Percentiles rank a stretch among this genome's conserved stretches.
These are phyloP conservation scores for Elaphurus davidianus DNA, from an alignment of 2,113 vertebrate species.

Conservation along the genomic window DNA sequence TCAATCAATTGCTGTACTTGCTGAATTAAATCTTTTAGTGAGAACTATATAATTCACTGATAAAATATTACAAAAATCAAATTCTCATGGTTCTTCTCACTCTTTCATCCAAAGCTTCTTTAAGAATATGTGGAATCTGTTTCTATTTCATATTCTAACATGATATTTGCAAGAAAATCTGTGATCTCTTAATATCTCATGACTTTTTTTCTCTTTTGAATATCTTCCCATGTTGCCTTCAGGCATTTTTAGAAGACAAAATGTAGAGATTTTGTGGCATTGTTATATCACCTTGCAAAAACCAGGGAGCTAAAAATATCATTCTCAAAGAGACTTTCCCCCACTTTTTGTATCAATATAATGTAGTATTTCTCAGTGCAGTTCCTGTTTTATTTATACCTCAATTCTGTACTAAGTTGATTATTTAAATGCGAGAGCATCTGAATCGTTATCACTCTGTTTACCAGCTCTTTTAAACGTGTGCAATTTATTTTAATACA, in stretches of 20 bases:
- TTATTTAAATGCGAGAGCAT: background rate
- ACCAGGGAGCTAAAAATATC: background rate
- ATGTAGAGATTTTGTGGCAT: background rate
- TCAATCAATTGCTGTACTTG: background rate
- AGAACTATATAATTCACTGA: background rate
- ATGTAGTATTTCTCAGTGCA: background rate
- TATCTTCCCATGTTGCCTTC: background rate
- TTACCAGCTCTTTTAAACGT: slow-evolving; percentile 38
- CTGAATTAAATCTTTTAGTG: background rate
- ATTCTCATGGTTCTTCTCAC: background rate
- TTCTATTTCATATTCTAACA: background rate
- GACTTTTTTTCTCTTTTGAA: background rate
- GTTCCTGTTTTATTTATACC: background rate
- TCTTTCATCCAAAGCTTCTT: background rate
- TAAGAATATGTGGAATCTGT: background rate
- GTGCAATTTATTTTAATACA: slow-evolving; percentile 60
- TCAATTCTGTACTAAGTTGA: background rate
- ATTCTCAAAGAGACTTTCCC: background rate
- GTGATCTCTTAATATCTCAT: background rate
- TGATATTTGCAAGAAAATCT: background rate
- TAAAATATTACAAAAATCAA: background rate
- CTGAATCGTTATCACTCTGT: slow-evolving; percentile 23
- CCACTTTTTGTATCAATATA: background rate
- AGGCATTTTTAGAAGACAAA: background rate
- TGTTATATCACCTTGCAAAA: background rate